Conservation (phyloP, 2,888 invertebrate genomes). For the Anoplius nigerrimus region DNA sequence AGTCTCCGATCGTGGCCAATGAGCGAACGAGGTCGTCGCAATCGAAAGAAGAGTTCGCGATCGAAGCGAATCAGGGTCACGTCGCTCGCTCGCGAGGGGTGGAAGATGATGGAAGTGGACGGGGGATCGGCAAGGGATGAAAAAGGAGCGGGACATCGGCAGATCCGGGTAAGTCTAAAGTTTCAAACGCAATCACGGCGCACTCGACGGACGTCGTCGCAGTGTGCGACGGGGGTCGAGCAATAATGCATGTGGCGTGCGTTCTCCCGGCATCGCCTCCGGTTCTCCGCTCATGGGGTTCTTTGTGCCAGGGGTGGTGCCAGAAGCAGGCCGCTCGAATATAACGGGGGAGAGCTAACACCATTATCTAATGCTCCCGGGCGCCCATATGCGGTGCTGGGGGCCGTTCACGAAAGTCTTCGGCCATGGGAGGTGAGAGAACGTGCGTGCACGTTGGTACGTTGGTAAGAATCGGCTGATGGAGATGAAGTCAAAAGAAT, state of each 20-base stretch:
- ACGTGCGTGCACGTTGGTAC: too few relatives aligned
- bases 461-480: too few relatives aligned
- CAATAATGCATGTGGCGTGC: constrained; percentile 57
- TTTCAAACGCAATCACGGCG: constrained; percentile 58
- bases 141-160: background rate
- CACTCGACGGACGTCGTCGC: constrained; percentile 29
- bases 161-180: constrained; percentile 34
- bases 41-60: too few relatives aligned
- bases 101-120: background rate
- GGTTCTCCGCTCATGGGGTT: constrained; percentile 43
- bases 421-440: too few relatives aligned
- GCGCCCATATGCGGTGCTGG: constrained; percentile 72
- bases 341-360: constrained; percentile 60
- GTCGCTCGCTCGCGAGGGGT: too few relatives aligned
- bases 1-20: constrained; percentile 6
- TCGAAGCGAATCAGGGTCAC: too few relatives aligned
- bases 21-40: too few relatives aligned
- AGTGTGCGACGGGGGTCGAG: constrained; percentile 46
- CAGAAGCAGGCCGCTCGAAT: constrained; percentile 35
- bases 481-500: too few relatives aligned
- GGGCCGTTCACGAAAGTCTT: constrained; percentile 53
- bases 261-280: constrained; percentile 1
- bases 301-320: constrained; percentile 57
- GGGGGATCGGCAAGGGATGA: background rate
- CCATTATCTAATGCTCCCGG: constrained; percentile 72